Conservation (phyloP, 2,113 vertebrate genomes). For the Trichechus manatus region DNA sequence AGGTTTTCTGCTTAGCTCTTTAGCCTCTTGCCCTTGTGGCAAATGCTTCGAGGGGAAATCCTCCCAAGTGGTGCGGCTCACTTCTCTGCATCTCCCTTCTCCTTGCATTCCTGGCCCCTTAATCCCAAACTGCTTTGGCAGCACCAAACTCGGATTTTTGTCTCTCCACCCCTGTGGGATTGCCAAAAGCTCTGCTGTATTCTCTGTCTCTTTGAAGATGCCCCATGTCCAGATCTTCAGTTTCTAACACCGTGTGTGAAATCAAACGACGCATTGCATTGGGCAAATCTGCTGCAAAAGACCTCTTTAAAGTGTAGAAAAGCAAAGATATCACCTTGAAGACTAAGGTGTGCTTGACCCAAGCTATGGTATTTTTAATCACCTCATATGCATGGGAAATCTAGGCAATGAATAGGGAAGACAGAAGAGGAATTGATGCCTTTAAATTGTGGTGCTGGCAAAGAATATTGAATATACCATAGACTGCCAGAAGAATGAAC, state of each 20-base stretch:
- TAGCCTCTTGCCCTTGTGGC: neutral
- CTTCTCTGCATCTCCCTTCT: neutral
- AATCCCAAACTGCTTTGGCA: neutral
- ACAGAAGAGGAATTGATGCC: no score
- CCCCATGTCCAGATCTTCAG: neutral
- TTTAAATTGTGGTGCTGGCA: no score
- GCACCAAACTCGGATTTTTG: neutral
- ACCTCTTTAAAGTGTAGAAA: no score
- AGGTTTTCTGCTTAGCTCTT: neutral
- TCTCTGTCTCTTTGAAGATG: neutral
- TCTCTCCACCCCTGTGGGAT: neutral
- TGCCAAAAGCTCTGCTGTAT: neutral
- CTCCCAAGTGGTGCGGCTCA: neutral
- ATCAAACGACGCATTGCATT: no score
- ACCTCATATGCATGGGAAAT: no score
- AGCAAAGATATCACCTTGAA: no score
- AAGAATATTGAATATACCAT: no score
- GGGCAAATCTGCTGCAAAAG: no score
- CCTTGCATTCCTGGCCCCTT: neutral
- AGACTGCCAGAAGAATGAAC: no score
- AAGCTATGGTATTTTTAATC: no score
- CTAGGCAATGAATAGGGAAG: no score
- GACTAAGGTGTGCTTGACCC: no score
- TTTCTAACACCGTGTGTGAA: neutral
- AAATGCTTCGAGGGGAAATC: neutral